Conservation (phyloP, 2,888 invertebrate species). For the Agrenia bidenticulata region DNA sequence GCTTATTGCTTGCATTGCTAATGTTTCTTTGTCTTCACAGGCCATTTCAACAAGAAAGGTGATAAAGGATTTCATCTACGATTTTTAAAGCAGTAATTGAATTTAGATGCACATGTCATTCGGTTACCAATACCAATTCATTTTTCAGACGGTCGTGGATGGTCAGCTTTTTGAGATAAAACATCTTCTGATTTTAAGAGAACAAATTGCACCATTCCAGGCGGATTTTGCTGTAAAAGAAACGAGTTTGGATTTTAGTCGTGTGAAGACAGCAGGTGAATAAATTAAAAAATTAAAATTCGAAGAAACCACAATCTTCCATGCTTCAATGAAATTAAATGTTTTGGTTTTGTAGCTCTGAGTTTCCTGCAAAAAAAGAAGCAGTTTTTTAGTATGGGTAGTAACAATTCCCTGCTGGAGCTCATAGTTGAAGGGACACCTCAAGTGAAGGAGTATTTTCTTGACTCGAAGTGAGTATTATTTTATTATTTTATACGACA, state of each 20-base stretch:
- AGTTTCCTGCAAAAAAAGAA: slow-evolving; percentile 67
- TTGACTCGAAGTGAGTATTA: too few relatives aligned
- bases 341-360: slow-evolving; percentile 56
- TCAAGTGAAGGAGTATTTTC: slow-evolving; percentile 83
- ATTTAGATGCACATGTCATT: too few relatives aligned
- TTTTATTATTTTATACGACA: too few relatives aligned
- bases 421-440: slow-evolving; percentile 91
- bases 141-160: slow-evolving; percentile 72
- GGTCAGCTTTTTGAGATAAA: slow-evolving; percentile 97
- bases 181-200: slow-evolving; percentile 91
- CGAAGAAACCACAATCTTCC: slow-evolving; percentile 1
- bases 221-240: slow-evolving; percentile 92
- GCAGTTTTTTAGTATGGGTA: slow-evolving; percentile 80
- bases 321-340: slow-evolving; percentile 1
- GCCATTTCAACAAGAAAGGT: slow-evolving; percentile 74
- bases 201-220: slow-evolving; percentile 98
- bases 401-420: slow-evolving; percentile 88
- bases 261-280: slow-evolving; percentile 78
- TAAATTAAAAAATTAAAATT: not conserved
- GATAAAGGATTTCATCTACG: too few relatives aligned
- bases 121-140: too few relatives aligned
- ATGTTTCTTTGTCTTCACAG: slow-evolving; percentile 76
- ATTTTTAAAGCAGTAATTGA: too few relatives aligned
- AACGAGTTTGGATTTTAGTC: slow-evolving; percentile 88
- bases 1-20: slow-evolving; percentile 85